Percentiles rank a stretch among this genome's conserved stretches.
These are phyloP conservation scores for Gonatopus flavifemur DNA, from an alignment of 1,140 invertebrate genomes.

Conservation along the genomic window DNA sequence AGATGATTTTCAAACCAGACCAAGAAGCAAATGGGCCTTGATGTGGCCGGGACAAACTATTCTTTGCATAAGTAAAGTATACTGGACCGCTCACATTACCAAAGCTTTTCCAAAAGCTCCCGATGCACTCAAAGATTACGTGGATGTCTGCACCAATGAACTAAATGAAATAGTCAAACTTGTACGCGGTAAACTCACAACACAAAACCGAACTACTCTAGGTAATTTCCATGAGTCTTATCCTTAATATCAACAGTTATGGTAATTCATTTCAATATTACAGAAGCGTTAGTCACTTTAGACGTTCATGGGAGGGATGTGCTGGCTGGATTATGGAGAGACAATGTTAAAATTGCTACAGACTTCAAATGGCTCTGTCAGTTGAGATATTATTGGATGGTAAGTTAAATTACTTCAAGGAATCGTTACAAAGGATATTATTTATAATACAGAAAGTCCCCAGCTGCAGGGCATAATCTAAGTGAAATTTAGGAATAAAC, in stretches of 20 bases:
- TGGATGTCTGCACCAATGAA: conserved; percentile 63
- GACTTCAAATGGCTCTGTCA: conserved; percentile 93
- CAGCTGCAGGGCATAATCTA: too few species aligned
- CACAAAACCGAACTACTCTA: conserved; percentile 87
- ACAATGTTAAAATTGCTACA: conserved; percentile 68
- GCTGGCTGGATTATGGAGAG: conserved; percentile 69
- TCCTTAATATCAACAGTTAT: background rate
- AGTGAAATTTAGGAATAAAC: too few species aligned
- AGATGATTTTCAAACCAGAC: conserved; percentile 67
- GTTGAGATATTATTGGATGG: conserved; percentile 93
- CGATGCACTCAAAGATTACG: conserved; percentile 59
- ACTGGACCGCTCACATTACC: conserved; percentile 88
- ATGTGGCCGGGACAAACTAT: conserved; percentile 88
- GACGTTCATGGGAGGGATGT: conserved; percentile 93
- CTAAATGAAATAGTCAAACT: conserved; percentile 87
- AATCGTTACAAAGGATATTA: too few species aligned
- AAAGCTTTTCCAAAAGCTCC: conserved; percentile 66
- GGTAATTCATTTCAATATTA: conserved; percentile 10
- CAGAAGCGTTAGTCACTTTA: conserved; percentile 84
- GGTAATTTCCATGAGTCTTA: conserved; percentile 55
- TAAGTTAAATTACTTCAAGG: conserved; percentile 54
- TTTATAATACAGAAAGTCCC: too few species aligned
- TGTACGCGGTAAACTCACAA: conserved; percentile 82
- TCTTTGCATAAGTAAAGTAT: conserved; percentile 83
- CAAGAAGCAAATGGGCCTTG: conserved; percentile 79